Base-by-base conservation (phyloP, 2,797 vertebrate species). In the Sorex maritimensis region DNA sequence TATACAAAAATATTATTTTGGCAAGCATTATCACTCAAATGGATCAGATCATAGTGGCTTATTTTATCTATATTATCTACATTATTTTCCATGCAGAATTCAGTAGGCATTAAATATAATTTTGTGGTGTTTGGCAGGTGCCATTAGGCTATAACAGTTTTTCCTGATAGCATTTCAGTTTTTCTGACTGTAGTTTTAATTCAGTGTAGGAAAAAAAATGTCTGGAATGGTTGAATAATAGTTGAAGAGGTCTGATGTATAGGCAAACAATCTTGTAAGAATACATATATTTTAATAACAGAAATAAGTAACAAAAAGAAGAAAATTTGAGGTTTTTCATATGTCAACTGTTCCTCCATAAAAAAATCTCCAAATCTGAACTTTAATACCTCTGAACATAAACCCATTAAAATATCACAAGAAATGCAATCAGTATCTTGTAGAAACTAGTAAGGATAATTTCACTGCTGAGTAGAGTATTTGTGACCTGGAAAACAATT, bases 401-500 rank as follows among this genome's bases (percentile, higher is more conserved):
- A 95, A 14, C 58, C 52, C 96, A 71, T 93, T 96, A 95, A 96
- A 97, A 95, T 30, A 74, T 24, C 61, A 85, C 6, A 41, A 86
- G 81, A 96, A 94, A 68, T 90, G 41, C 63, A 94, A 93, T 89
- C 44, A 85, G 28, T 72, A 81, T 93, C 24, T 52, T 94, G 46
- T 63, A 96, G 69, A 96, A 95, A 87, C 6, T 75, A 93, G 38
- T 55, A 92, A 95, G 79, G 34, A 81, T 28, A 96, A 94, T 95
- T 97, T 95, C 94, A 91, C 78, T 93, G 52, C 6, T 86, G 21
- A 96, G 24, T 92, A 91, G 28, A 93, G 28, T 95, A 83, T 93
- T 63, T 97, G 72, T 91, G 89, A 95, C 23, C 58, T 95, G 81
- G 78, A 96, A 97, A 97, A 93, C 3, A 94, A 55, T 73, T 55